Base-by-base conservation (phyloP, 53 echinoderm and acorn worm species). In the Arbacia lixula region DNA sequence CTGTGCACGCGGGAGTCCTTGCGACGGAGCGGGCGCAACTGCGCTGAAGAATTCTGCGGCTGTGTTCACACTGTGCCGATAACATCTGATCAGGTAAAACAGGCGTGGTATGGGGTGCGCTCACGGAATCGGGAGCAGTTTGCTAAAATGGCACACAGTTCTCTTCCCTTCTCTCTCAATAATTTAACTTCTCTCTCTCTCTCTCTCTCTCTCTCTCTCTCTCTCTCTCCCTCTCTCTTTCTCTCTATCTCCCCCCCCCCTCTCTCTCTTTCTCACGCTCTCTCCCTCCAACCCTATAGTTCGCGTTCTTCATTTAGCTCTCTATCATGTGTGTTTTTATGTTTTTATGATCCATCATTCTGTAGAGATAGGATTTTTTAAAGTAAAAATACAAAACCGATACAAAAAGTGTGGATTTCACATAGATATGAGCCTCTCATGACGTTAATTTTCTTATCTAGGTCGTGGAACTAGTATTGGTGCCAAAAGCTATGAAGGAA, bases 381-480 rank as follows among this genome's bases (percentile, higher is more conserved):
- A n/a, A n/a, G n/a, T n/a, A n/a, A n/a, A n/a, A n/a, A n/a, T n/a
- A n/a, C n/a, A n/a, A n/a, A n/a, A n/a, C n/a, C 49, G 8, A 46
- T 46, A 46, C 49, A 46, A 46, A 46, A 10, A 14, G 14, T 46
- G 8, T 46, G 49, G 14, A 14, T 46, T 10, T 46, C 8, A 46
- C 49, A 46, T 46, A 46, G 14, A 10, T 46, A 46, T 14, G 14
- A 46, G 8, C 8, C 8, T 10, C 49, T 46, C 46, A 46, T 46
- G 6, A 46, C 46, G 14, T 46, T 46, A 10, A 46, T 57, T 5
- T n/a, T 25, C 2, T 28, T 41, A 46, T 12, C 11, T 21, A 81
- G 81, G 81, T 81, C 63, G 81, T 63, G 19, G 81, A 81, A 33
- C 63, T 81, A 2, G 36, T 81, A 63, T 51, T 81, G 31, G 81